Percentiles rank a stretch among this genome's conserved stretches.
Evolutionary conservation across 2,888 invertebrate genomes (phyloP).

Genomic region (Phortica okadai): DNA sequence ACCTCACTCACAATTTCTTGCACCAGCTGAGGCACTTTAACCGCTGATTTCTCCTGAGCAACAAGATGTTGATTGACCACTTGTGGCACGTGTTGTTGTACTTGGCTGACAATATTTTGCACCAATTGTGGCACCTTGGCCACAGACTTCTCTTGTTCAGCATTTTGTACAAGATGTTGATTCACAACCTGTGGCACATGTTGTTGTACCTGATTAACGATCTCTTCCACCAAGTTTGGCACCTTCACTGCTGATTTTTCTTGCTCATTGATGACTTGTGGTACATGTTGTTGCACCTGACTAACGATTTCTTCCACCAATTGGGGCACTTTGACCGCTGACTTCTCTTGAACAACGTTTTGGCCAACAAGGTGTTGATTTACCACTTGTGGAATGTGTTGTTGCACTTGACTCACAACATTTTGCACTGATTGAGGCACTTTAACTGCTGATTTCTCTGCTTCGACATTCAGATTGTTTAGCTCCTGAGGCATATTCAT

Average conservation of each 20-base stretch:
- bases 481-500: too few species aligned
- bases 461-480: conserved; percentile 37
- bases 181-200: background rate
- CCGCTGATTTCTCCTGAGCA: background rate
- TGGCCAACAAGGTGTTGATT: background rate
- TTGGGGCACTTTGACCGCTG: background rate
- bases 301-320: background rate
- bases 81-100: conserved; percentile 44
- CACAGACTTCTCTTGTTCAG: conserved; percentile 46
- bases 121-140: conserved; percentile 52
- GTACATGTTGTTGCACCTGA: background rate
- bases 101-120: conserved; percentile 46
- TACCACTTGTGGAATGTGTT: conserved; percentile 33
- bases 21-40: conserved; percentile 37
- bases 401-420: conserved; percentile 44
- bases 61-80: background rate
- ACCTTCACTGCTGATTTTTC: conserved; percentile 52
- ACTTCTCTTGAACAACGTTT: background rate
- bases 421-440: conserved; percentile 52
- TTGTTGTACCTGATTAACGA: background rate
- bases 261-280: background rate
- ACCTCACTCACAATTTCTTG: conserved; percentile 52
- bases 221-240: conserved; percentile 30
- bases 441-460: conserved; percentile 52
- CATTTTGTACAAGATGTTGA: conserved; percentile 3